Conservation (phyloP, 2,797 vertebrate genomes). For the Champsocephalus gunnari region DNA sequence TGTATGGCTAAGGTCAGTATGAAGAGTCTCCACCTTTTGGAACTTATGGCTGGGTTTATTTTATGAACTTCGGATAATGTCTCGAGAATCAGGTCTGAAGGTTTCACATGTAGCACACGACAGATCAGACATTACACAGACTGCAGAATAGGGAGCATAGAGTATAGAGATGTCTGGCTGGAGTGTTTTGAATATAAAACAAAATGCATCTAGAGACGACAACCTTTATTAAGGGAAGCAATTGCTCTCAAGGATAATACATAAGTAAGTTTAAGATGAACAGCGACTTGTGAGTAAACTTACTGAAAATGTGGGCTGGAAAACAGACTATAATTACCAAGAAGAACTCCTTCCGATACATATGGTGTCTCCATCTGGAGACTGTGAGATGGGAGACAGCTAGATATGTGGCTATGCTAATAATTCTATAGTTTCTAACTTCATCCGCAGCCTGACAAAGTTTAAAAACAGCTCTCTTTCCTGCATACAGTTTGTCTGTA, state of each 20-base stretch:
- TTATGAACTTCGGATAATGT: no score
- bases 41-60: background rate
- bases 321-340: conserved; percentile 31
- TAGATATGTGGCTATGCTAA: conserved; percentile 39
- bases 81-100: no score
- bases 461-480: conserved; percentile 7
- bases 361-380: conserved; percentile 62
- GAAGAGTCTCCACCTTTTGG: conserved; percentile 1
- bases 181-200: background rate
- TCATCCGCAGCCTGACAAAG: conserved; percentile 31
- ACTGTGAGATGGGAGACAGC: conserved; percentile 45
- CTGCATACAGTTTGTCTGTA: background rate
- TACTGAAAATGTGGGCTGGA: conserved; percentile 23
- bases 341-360: conserved; percentile 43
- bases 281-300: conserved; percentile 7
- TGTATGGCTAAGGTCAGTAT: background rate
- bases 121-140: no score
- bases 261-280: background rate
- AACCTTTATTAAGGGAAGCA: background rate
- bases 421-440: conserved; percentile 19
- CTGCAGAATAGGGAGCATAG: no score
- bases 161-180: no score
- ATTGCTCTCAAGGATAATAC: background rate
- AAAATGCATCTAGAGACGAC: background rate
- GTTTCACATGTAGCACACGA: no score